Evolutionary conservation across 2,113 vertebrate genomes (phyloP).

Genomic region (Lathamus discolor): DNA sequence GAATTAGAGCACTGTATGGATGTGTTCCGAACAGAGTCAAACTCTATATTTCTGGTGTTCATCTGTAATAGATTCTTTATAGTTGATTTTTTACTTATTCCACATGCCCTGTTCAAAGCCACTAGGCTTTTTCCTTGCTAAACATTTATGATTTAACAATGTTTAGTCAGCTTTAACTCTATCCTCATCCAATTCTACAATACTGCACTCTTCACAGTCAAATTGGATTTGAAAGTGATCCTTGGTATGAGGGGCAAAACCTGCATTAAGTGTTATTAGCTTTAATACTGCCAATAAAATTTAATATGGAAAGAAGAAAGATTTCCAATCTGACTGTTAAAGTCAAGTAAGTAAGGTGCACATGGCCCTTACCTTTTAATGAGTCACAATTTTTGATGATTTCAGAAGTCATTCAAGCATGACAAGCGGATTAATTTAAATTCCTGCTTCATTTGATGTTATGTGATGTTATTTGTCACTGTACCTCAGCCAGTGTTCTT

Average conservation of each 20-base stretch:
- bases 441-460: background rate
- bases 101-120: background rate
- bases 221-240: background rate
- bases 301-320: background rate
- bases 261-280: background rate
- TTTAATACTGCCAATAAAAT: background rate
- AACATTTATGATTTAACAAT: background rate
- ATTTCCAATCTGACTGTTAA: background rate
- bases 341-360: background rate
- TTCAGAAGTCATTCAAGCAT: background rate
- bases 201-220: background rate
- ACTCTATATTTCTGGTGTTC: rapidly evolving
- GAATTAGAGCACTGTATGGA: background rate
- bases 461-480: background rate
- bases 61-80: background rate
- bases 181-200: background rate
- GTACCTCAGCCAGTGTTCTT: background rate
- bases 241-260: background rate
- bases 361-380: background rate
- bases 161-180: background rate
- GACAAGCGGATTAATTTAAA: background rate
- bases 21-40: background rate
- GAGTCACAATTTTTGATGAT: background rate
- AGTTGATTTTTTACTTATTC: background rate
- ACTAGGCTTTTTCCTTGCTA: background rate